These are phyloP conservation scores for Lamproptera curius DNA, from an alignment of 2,888 invertebrate species.

Conservation along the genomic window DNA sequence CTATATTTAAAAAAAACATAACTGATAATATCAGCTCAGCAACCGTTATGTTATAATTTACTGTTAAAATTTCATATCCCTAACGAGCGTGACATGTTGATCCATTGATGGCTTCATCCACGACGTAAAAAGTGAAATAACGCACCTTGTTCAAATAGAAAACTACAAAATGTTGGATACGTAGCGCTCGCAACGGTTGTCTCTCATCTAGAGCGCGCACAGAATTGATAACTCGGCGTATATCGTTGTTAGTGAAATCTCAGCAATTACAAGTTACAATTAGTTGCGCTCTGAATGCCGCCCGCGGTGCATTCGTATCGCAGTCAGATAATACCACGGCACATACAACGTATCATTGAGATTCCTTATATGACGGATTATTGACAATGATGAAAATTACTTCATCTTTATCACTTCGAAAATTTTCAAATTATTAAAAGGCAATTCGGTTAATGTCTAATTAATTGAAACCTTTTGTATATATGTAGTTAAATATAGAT, in stretches of 20 bases:
- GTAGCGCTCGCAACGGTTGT: constrained; percentile 16
- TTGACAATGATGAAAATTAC: background rate
- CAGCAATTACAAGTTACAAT: constrained; percentile 67
- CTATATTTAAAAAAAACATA: no score
- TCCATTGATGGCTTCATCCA: no score
- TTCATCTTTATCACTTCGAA: background rate
- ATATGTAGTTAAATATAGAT: no score
- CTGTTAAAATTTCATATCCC: no score
- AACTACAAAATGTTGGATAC: constrained; percentile 3
- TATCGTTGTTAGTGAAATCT: constrained; percentile 72
- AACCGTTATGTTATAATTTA: no score
- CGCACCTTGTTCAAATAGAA: constrained; percentile 6
- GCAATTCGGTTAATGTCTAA: no score
- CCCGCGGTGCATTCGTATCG: constrained; percentile 26
- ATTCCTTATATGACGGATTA: background rate
- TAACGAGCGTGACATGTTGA: no score
- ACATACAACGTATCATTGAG: background rate
- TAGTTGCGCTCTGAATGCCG: constrained; percentile 69
- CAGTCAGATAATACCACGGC: constrained; percentile 6
- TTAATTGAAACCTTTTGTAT: no score
- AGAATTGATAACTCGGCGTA: constrained; percentile 67
- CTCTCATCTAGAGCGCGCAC: constrained; percentile 24
- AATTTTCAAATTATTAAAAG: no score
- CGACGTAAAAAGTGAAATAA: no score
- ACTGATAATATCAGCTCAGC: no score